Evolutionary conservation across 2,797 vertebrate species (phyloP), one percentile per base, ranked within the genome.

Genomic region (Thripadectes ignobilis): DNA sequence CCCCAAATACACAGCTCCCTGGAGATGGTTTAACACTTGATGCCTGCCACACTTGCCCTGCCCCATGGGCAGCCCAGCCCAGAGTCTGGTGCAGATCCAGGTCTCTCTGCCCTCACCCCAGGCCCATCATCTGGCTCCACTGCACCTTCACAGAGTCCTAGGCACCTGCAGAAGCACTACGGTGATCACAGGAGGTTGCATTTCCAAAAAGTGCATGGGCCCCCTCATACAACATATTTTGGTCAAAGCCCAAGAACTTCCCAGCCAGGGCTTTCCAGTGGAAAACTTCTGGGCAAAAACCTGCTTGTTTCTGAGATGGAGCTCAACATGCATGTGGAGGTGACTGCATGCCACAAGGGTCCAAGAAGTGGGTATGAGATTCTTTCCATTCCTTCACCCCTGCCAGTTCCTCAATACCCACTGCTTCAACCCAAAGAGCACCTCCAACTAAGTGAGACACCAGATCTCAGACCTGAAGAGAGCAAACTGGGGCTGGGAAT

Each of bases 11-110:
- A 30, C 61, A 80, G 22, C 7, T 79, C 43, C 45, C 14, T 0
- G 0, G 8, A 48, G 49, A 46, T 1, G 2, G 4, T 63, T 59
- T 63, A 91, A 62, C 1, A 8, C 7, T 43, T 36, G 7, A 81
- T 66, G 6, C 21, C 46, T 72, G 39, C 51, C 34, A 54, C 27
- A 12, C 22, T 48, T 55, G 34, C 49, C 58, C 23, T 90, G 45
- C 26, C 39, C 14, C n/a, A 59, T 0, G 0, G 22, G 30, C 55
- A 84, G 46, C 38, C 16, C 38, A 58, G 7, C 19, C 45, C 15
- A 45, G 52, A 69, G 46, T 12, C 48, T 32, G 29, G 46, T 5
- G 4, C 18, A 2, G 5, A 51, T 39, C 24, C 36, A 66, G 14
- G 12, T 82, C 46, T 85, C 41, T 72, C 22, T 58, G 69, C 1